phyloP scores from a whole-genome alignment of 2,888 invertebrate species.

The Cylloceria caligata region DNA sequence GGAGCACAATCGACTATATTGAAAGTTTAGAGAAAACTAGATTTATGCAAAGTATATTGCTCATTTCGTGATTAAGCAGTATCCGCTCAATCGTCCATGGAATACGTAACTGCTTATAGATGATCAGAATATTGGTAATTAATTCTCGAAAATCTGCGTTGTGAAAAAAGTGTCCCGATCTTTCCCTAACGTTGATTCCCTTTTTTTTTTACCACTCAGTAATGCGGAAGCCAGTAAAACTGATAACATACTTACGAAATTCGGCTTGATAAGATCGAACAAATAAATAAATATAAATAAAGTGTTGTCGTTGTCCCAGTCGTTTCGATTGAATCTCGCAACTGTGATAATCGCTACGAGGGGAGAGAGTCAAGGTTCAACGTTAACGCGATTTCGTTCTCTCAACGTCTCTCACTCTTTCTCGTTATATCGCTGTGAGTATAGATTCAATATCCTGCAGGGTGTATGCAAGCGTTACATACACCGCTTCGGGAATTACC shows the following conservation, averaged over 20 bases:
- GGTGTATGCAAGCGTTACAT: slow-evolving; percentile 31
- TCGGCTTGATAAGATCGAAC: background rate
- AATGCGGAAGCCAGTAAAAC: background rate
- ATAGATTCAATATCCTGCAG: slow-evolving; percentile 52
- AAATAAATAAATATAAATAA: slow-evolving; percentile 1
- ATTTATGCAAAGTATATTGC: too few relatives aligned
- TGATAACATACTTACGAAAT: too few relatives aligned
- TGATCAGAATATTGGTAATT: too few relatives aligned
- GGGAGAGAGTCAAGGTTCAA: background rate
- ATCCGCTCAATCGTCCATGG: too few relatives aligned
- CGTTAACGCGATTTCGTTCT: slow-evolving; percentile 11
- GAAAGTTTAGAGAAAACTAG: too few relatives aligned
- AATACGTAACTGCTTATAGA: too few relatives aligned
- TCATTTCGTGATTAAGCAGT: too few relatives aligned
- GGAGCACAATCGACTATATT: too few relatives aligned
- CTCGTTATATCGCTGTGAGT: slow-evolving; percentile 13
- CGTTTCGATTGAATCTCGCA: slow-evolving; percentile 15
- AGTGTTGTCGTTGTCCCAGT: background rate
- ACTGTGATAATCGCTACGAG: background rate
- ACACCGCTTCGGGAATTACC: slow-evolving; percentile 40
- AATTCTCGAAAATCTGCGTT: too few relatives aligned
- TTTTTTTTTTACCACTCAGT: too few relatives aligned
- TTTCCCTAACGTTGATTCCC: too few relatives aligned
- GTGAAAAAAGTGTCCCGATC: too few relatives aligned
- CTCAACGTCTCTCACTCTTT: background rate